Evolutionary conservation across 1,140 invertebrate species (phyloP), one percentile per base, ranked within the genome.

Genomic region (Eciton burchellii): DNA sequence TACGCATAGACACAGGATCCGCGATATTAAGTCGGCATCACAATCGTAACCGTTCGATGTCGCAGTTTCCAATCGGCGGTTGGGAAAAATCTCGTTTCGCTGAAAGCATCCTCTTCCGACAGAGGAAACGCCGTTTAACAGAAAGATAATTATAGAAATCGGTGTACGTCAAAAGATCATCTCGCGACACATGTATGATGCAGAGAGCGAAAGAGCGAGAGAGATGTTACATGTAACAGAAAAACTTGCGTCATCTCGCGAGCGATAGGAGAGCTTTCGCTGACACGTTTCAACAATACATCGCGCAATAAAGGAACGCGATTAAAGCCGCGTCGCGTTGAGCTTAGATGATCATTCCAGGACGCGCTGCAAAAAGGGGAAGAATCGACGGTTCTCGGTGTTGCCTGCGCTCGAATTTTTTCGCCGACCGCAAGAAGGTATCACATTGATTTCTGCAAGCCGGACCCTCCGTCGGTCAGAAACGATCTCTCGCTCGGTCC

Each of bases 361-460:
- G 43, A 45, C 49, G 29, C 74, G 14, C 6, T 56, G 12, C n/a
- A 57, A 56, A 68, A 68, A 70, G 65, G 49, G 41, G 11, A 45
- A 56, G 63, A 16, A 79, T 79, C 74, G n/a, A 56, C 56, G 24
- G 41, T n/a, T 6, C 35, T 35, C 5, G 24, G 35, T 66, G 29
- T 47, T 77, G 62, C 43, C 21, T 74, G 59, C 52, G 74, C 49
- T 79, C 52, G 63, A 79, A 79, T 79, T 79, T 79, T 79, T 79
- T 79, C 74, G 35, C 6, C 49, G 24, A 45, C 74, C 74, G 49
- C 74, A 70, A 41, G 35, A 88, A 83, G 83, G 85, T 86, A 85
- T 88, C 84, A 79, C 84, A 89, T 90, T 89, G 88, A 89, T 90
- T 89, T 89, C 83, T 87, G 54, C 81, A 84, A 70, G 60, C 35